phyloP scores from a whole-genome alignment of 2,888 invertebrate species.

The Yponomeuta sedellus region DNA sequence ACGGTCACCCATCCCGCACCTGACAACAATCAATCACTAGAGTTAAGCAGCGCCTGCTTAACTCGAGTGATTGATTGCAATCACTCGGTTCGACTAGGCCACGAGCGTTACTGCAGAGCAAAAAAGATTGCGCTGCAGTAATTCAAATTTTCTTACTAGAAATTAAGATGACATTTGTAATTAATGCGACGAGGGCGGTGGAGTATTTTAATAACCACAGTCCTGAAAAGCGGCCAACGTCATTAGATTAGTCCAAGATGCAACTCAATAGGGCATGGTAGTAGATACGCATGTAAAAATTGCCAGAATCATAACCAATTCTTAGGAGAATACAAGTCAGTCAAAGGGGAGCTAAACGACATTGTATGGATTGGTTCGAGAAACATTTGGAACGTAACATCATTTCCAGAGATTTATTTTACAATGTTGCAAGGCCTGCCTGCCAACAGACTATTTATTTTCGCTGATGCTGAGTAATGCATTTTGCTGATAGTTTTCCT shows the following conservation, averaged over 20 bases:
- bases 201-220: constrained; percentile 27
- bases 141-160: background rate
- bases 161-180: constrained; percentile 49
- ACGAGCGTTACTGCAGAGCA: too few species aligned
- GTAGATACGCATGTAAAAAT: background rate
- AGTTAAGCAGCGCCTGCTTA: too few species aligned
- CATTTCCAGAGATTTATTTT: constrained; percentile 1
- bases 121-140: background rate
- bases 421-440: background rate
- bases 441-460: constrained; percentile 6
- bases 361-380: background rate
- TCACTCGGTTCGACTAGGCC: too few species aligned
- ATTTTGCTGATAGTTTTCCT: constrained; percentile 1
- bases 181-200: constrained; percentile 45
- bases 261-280: background rate
- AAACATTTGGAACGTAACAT: constrained; percentile 1
- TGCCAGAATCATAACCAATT: background rate
- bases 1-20: too few species aligned
- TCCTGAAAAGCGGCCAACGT: constrained; percentile 27
- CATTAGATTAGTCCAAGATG: constrained; percentile 16
- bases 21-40: too few species aligned
- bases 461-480: constrained; percentile 2
- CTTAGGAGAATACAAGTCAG: background rate
- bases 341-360: background rate
- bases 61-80: too few species aligned